Evolutionary conservation across 2,113 vertebrate species (phyloP).

Genomic region (Balaeniceps rex): DNA sequence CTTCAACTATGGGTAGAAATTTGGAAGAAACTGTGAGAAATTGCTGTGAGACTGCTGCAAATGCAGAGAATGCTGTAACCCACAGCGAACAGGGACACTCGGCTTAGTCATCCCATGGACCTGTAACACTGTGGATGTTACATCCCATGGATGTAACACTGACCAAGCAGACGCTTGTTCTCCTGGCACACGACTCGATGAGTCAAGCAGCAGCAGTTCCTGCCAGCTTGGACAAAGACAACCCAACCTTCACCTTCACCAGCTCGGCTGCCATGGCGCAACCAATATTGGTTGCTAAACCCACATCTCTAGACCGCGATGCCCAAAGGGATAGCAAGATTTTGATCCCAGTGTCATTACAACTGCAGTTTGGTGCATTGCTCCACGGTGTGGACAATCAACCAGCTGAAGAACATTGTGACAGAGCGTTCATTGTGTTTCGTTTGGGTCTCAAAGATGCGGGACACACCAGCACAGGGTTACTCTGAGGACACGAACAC

Average conservation of each 20-base stretch:
- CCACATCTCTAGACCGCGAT: background rate
- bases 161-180: background rate
- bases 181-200: background rate
- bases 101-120: accelerated
- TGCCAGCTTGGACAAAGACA: background rate
- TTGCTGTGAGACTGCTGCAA: background rate
- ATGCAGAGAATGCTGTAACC: background rate
- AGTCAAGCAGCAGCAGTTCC: background rate
- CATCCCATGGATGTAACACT: background rate
- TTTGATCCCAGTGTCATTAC: background rate
- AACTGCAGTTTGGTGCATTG: background rate
- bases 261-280: background rate
- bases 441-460: background rate
- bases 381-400: background rate
- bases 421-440: background rate
- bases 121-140: too few relatives aligned
- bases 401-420: accelerated
- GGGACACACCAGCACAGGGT: background rate
- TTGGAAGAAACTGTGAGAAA: background rate
- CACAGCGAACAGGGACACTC: accelerated
- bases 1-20: background rate
- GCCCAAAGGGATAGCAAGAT: background rate
- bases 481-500: background rate
- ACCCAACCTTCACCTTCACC: background rate
- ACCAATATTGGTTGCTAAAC: background rate